Evolutionary conservation across 2,797 vertebrate species (phyloP).

Genomic region (Pitangus sulphuratus): DNA sequence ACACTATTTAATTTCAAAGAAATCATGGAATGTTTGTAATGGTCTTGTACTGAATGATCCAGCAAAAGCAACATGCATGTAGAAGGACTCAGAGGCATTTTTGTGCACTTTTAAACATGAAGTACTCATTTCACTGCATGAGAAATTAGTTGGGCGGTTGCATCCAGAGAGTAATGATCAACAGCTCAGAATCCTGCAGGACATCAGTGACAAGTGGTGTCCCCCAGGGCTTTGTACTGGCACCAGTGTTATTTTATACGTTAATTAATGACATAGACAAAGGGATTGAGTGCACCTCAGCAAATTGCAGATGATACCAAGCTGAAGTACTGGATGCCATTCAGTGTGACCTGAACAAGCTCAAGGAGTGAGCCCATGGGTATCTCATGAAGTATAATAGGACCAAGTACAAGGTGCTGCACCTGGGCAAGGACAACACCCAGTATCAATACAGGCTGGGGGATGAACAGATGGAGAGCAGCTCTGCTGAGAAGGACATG

Average conservation of each 20-base stretch:
- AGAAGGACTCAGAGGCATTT: neutral
- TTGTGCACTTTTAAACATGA: neutral
- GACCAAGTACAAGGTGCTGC: neutral
- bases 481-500: fast-evolving
- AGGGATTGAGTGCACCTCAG: fast-evolving
- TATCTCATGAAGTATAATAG: neutral
- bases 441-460: neutral
- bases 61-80: fast-evolving
- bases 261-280: neutral
- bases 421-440: fast-evolving
- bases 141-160: fast-evolving
- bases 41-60: neutral
- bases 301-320: neutral
- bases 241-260: neutral
- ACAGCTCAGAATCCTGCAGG: neutral
- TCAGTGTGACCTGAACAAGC: neutral
- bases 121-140: neutral
- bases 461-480: neutral
- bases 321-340: fast-evolving
- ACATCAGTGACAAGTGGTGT: neutral
- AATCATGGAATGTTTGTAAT: neutral
- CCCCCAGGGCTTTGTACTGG: too few species aligned
- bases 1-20: neutral
- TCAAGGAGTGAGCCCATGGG: neutral
- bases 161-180: neutral